Base-by-base conservation (phyloP, 2,113 vertebrate species). In the Pyxicephalus adspersus region DNA sequence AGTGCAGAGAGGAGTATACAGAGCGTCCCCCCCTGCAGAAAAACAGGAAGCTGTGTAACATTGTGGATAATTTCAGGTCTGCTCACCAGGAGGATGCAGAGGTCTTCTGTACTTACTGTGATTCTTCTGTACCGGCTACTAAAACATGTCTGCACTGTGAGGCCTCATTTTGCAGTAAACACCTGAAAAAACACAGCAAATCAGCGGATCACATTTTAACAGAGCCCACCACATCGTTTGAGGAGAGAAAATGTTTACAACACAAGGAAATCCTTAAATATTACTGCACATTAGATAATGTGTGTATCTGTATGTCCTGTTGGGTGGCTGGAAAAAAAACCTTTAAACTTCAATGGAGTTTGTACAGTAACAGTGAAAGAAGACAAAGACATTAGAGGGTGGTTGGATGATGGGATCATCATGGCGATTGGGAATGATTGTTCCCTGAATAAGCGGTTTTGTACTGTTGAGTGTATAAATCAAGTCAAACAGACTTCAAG, bases 91-190 rank as follows among this genome's bases (percentile, higher is more conserved):
- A 9, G n/a, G 25, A 38, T 22, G 28, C 22, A 18, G 76, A 84
- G 0, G 85, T 94, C 34, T 76, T 78, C 5, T 95, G 94, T 84
- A 88, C 92, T 81, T 95, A 93, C 64, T 95, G 94, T n/a, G 83
- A 86, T 73, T 31, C 60, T 1, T 60, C 65, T 0, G 87, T 86
- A 75, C n/a, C 67, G 0, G 94, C 93, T 1, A 89, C 93, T n/a
- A 95, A 91, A 83, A 94, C 93, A 64, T 95, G 94, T 65, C 88
- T 94, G 70, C 89, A 92, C 72, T 95, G 94, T 1, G 92, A 92
- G 8, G 93, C 92, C 3, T 95, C 94, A 54, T 92, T 94, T 91
- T 95, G 94, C 63, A 5, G 77, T 0, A 87, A 93, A 20, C 94
- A 95, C 74, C 89, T 95, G 31, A 88, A 84, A 6, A 86, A 85